Percentiles rank a stretch among this genome's conserved stretches.
Conservation (phyloP, 2,888 invertebrate genomes). For the Nipponacmea schrenckii region DNA sequence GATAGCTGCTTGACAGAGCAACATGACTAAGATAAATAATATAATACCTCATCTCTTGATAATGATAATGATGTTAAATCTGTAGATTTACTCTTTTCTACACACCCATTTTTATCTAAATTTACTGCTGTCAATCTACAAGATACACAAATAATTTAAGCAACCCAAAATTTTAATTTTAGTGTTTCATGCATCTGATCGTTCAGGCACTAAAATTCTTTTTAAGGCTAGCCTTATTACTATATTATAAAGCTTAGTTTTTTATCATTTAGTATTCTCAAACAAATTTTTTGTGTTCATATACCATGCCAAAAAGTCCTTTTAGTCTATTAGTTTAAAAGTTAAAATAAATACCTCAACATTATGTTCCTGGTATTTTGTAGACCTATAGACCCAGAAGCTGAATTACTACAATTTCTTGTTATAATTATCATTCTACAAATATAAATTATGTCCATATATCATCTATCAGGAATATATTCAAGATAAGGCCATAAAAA, state of each 20-base stretch:
- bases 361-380: slow-evolving; percentile 7
- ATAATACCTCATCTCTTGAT: slow-evolving; percentile 75
- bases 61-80: slow-evolving; percentile 74
- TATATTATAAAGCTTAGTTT: no score
- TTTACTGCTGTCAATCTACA: slow-evolving; percentile 35
- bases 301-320: no score
- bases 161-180: no score
- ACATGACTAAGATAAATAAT: not conserved
- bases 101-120: slow-evolving; percentile 76
- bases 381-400: slow-evolving; percentile 9
- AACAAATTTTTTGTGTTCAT: no score
- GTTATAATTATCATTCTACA: slow-evolving; percentile 50
- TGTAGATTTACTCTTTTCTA: slow-evolving; percentile 74
- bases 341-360: not conserved
- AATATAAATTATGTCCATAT: no score
- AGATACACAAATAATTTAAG: slow-evolving; percentile 19
- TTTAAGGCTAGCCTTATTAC: no score
- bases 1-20: no score
- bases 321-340: not conserved
- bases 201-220: no score
- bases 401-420: slow-evolving; percentile 2
- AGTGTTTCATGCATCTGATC: no score
- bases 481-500: no score
- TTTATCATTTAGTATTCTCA: no score
- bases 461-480: no score